phyloP scores from a whole-genome alignment of 1,140 invertebrate genomes.

The Pectinophora gossypiella region DNA sequence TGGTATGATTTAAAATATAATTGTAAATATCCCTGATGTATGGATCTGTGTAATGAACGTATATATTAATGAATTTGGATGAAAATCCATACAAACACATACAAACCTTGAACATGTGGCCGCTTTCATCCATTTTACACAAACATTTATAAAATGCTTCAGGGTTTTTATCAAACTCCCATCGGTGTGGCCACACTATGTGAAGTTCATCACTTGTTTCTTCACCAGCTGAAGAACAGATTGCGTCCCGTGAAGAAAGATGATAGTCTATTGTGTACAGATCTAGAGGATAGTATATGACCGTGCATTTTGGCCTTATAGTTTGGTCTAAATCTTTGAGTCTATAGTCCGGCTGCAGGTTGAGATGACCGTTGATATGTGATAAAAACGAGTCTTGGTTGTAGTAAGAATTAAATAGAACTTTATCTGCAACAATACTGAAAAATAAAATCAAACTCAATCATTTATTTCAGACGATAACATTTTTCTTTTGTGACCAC shows the following conservation, averaged over 20 bases:
- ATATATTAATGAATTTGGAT: too few species aligned
- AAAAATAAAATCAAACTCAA: too few species aligned
- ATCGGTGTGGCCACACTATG: slow-evolving; percentile 87
- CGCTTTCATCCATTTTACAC: background rate
- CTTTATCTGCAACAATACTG: slow-evolving; percentile 70
- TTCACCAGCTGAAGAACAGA: too few species aligned
- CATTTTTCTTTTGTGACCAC: too few species aligned
- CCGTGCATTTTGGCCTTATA: slow-evolving; percentile 78
- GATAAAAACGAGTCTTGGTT: slow-evolving; percentile 82
- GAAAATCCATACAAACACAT: too few species aligned
- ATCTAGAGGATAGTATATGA: slow-evolving; percentile 81
- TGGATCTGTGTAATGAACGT: too few species aligned
- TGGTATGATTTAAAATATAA: too few species aligned
- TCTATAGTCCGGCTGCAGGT: slow-evolving; percentile 80
- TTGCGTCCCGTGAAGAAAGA: slow-evolving; percentile 28
- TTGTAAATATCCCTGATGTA: too few species aligned
- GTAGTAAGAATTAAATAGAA: slow-evolving; percentile 85
- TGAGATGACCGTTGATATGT: slow-evolving; percentile 79
- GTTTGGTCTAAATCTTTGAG: slow-evolving; percentile 75
- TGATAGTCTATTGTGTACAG: slow-evolving; percentile 38
- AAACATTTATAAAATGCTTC: background rate
- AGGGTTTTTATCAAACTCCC: slow-evolving; percentile 89
- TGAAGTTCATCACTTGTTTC: slow-evolving; percentile 69
- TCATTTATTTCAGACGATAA: too few species aligned
- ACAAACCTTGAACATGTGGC: slow-evolving; percentile 6